Conservation (phyloP, 2,113 vertebrate species). For the Crotalus helleri region DNA sequence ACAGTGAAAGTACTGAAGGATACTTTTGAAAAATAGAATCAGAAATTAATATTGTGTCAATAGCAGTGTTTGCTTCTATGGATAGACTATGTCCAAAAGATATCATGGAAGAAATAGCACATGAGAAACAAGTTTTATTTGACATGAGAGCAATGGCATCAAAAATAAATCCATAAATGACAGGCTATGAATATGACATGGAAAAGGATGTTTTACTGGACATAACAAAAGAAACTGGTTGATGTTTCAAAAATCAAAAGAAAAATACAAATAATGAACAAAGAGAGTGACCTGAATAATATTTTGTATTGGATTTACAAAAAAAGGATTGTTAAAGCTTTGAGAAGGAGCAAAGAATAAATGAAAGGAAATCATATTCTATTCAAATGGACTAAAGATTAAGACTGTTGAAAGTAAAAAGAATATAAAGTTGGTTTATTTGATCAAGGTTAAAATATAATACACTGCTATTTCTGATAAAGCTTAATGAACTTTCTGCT, state of each 20-base stretch:
- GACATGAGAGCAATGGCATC: neutral
- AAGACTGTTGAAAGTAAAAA: neutral
- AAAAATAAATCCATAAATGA: neutral
- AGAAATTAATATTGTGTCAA: neutral
- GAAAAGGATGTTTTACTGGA: neutral
- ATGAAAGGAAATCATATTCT: neutral
- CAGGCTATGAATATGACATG: neutral
- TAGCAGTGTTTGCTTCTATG: neutral
- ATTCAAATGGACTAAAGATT: neutral
- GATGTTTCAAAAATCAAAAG: neutral
- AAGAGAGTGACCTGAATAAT: neutral
- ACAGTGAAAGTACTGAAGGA: neutral
- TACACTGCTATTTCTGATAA: neutral
- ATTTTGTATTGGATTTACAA: neutral
- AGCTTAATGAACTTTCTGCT: neutral
- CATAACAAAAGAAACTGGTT: neutral
- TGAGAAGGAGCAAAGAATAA: neutral
- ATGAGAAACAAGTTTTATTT: neutral
- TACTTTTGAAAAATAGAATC: neutral
- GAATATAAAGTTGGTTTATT: neutral
- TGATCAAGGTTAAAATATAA: neutral
- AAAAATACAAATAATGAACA: neutral
- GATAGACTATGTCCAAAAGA: neutral
- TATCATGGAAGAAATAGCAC: neutral
- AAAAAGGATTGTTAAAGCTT: neutral